These are phyloP conservation scores for Ceratina australensis DNA, from an alignment of 1,140 invertebrate genomes.

Conservation along the genomic window DNA sequence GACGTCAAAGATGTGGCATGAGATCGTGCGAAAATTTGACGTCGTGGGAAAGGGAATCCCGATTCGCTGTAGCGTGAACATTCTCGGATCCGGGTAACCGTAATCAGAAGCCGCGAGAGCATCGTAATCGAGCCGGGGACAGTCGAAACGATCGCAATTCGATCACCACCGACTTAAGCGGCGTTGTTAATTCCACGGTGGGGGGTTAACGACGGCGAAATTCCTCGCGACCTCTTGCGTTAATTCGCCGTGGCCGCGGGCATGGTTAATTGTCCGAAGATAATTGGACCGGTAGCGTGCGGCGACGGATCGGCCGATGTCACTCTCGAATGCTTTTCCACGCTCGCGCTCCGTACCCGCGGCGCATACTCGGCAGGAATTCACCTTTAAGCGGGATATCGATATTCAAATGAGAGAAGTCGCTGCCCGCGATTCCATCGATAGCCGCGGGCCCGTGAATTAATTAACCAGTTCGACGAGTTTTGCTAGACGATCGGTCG, in stretches of 20 bases:
- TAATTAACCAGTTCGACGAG: slow-evolving; percentile 22
- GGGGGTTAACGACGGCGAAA: slow-evolving; percentile 61
- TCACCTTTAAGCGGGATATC: background rate
- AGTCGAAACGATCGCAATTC: background rate
- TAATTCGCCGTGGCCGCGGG: slow-evolving; percentile 52
- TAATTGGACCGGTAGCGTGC: slow-evolving; percentile 62
- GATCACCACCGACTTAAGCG: background rate
- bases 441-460: slow-evolving; percentile 8
- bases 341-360: background rate
- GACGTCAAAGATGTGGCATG: no score
- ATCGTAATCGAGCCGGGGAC: background rate
- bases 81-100: background rate
- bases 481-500: background rate
- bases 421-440: slow-evolving; percentile 23
- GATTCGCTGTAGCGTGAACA: background rate
- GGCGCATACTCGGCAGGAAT: slow-evolving; percentile 11
- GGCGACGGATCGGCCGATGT: slow-evolving; percentile 41
- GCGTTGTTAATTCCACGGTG: slow-evolving; percentile 49
- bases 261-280: slow-evolving; percentile 62
- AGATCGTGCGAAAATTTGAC: background rate
- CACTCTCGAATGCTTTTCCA: slow-evolving; percentile 5
- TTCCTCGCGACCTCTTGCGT: slow-evolving; percentile 36
- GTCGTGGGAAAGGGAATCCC: background rate
- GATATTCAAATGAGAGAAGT: slow-evolving; percentile 38
- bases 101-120: no score